Percentiles rank a stretch among this genome's conserved stretches.
Evolutionary conservation across 2,797 vertebrate species (phyloP).

Genomic region (Mastacembelus armatus): DNA sequence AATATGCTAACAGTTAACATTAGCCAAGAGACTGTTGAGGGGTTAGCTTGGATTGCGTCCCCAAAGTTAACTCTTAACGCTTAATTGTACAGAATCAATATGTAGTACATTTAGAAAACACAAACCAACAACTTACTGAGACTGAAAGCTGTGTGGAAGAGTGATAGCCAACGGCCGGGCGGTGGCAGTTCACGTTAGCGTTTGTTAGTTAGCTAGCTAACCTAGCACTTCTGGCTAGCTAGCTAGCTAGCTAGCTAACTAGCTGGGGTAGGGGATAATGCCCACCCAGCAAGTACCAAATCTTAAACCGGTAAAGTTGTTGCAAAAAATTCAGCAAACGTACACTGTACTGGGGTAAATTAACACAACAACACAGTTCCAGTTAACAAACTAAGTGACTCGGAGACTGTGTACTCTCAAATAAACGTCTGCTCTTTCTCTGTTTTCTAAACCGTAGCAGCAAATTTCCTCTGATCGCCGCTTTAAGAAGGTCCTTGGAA

Average conservation of each 20-base stretch:
- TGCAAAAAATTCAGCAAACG: slow-evolving; percentile 46
- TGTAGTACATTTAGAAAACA: neutral
- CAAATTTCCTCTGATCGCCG: slow-evolving; percentile 85
- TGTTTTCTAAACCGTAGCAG: slow-evolving; percentile 85
- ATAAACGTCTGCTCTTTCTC: slow-evolving; percentile 68
- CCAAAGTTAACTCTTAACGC: no score
- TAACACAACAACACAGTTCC: slow-evolving; percentile 58
- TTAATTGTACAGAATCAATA: accelerated
- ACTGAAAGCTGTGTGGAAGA: slow-evolving; percentile 32
- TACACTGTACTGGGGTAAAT: slow-evolving; percentile 45
- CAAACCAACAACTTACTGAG: slow-evolving; percentile 55
- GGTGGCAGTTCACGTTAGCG: slow-evolving; percentile 50
- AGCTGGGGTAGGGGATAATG: slow-evolving; percentile 77
- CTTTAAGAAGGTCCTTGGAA: slow-evolving; percentile 85
- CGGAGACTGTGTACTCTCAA: slow-evolving; percentile 55
- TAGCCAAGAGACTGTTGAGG: no score
- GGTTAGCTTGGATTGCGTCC: no score
- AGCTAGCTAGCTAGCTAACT: slow-evolving; percentile 72
- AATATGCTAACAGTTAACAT: no score
- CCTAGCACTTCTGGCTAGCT: slow-evolving; percentile 66
- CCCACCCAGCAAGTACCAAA: slow-evolving; percentile 72
- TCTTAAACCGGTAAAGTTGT: slow-evolving; percentile 59
- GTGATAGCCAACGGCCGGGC: slow-evolving; percentile 30
- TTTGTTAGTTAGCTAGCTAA: slow-evolving; percentile 71
- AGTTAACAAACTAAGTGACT: slow-evolving; percentile 54